Evolutionary conservation across 1,140 invertebrate species (phyloP), one percentile per base, ranked within the genome.

Genomic region (Neodiprion fabricii): DNA sequence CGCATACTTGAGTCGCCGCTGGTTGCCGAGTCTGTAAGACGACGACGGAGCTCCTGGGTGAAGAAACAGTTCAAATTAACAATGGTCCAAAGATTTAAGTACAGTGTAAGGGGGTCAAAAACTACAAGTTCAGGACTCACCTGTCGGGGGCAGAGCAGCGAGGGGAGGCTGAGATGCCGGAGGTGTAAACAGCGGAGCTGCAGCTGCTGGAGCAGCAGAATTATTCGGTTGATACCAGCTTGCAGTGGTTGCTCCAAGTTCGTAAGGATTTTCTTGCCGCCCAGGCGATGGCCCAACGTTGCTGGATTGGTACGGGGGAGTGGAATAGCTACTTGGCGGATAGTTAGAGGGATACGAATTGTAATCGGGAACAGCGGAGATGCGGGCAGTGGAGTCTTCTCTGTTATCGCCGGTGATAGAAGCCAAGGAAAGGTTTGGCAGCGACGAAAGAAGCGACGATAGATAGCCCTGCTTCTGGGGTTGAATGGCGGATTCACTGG

Each of bases 11-110:
- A 87, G 74, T 68, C 87, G 84, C 48, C 85, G 82, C 53, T 87
- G 86, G 73, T 84, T 86, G 1, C 86, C 86, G 11, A 88, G 81
- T 71, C 87, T 82, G 75, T 87, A 88, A 12, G 85, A 87, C 61
- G 77, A 78, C 49, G 77, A 78, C 66, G 77, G 75, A 17, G 28
- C 47, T 48, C 82, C 83, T 84, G 67, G 48, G 80, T 81, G 75
- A 73, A 72, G 77, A 28, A 70, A 61, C 48, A 71, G 28, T 40
- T 47, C 3, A 14, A 74, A 73, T 73, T 49, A 1, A 2, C 11
- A 70, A 74, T 47, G 1, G 71, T 75, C 48, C 48, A 70, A 69
- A 66, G 76, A 21, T 72, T n/a, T 50, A 48, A 74, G 48, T 76
- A 78, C 80, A 71, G 75, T 80, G 10, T 69, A 5, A 69, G 23